These are phyloP conservation scores for Oreochromis spilurus DNA, from an alignment of 2,113 vertebrate genomes.

Conservation along the genomic window DNA sequence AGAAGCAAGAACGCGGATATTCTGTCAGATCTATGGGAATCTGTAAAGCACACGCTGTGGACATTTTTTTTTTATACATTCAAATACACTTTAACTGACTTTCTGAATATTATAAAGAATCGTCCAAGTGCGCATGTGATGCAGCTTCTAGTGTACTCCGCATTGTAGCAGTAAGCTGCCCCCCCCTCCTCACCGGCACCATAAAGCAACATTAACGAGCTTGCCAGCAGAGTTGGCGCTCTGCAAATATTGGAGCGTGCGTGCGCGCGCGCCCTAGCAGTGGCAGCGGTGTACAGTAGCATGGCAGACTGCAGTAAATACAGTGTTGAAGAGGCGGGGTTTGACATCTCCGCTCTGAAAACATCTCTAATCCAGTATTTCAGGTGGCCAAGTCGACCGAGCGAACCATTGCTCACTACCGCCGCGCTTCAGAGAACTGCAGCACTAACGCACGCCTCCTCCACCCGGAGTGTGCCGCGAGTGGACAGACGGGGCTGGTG, in stretches of 20 bases:
- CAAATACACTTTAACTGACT: background rate
- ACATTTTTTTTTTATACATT: background rate
- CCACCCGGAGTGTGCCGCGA: background rate
- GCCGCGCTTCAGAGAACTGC: slow-evolving; percentile 31
- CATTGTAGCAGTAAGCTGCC: slow-evolving; percentile 25
- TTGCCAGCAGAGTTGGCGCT: slow-evolving; percentile 35
- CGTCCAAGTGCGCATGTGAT: background rate
- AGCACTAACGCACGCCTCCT: background rate
- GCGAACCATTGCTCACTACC: slow-evolving; percentile 43
- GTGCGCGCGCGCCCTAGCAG: background rate
- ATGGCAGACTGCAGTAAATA: slow-evolving; percentile 69
- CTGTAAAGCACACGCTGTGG: background rate
- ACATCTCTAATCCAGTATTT: slow-evolving; percentile 75
- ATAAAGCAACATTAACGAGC: slow-evolving; percentile 43
- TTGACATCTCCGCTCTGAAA: slow-evolving; percentile 70
- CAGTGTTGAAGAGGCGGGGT: slow-evolving; percentile 68
- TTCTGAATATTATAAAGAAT: background rate
- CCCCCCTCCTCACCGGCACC: slow-evolving; percentile 1
- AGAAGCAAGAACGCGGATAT: background rate
- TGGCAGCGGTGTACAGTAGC: slow-evolving; percentile 51
- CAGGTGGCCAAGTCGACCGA: slow-evolving; percentile 69
- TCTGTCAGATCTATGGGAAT: background rate
- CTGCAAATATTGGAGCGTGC: background rate
- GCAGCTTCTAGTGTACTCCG: background rate
- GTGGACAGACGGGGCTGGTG: background rate